These are phyloP conservation scores for Chionodraco myersi DNA, from an alignment of 2,113 vertebrate genomes.

Conservation along the genomic window DNA sequence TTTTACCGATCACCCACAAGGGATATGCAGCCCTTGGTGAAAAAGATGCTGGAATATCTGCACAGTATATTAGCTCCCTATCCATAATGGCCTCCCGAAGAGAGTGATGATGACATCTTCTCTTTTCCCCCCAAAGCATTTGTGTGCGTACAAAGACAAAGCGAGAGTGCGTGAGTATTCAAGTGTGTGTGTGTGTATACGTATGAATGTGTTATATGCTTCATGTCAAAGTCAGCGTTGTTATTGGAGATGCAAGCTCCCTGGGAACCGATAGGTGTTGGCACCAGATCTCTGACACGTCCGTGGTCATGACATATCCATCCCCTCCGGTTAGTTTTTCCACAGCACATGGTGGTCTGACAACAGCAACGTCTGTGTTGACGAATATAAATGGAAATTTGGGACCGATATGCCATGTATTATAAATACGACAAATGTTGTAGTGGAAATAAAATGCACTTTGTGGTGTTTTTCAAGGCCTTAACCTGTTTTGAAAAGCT, in stretches of 20 bases:
- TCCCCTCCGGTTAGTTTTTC: constrained; percentile 61
- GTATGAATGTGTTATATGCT: constrained; percentile 57
- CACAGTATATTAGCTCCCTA: constrained; percentile 70
- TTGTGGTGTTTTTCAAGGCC: constrained; percentile 1
- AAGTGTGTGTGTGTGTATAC: constrained; percentile 26
- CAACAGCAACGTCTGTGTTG: constrained; percentile 36
- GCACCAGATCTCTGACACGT: constrained; percentile 75
- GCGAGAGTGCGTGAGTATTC: constrained; percentile 23
- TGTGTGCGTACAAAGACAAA: constrained; percentile 46
- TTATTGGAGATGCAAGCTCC: constrained; percentile 57
- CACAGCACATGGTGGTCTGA: constrained; percentile 51
- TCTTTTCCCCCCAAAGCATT: constrained; percentile 68
- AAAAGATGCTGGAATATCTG: constrained; percentile 71
- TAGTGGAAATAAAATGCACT: constrained; percentile 1
- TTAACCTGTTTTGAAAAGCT: background rate
- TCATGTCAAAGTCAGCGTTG: constrained; percentile 65
- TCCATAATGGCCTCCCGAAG: constrained; percentile 80
- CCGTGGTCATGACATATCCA: constrained; percentile 60
- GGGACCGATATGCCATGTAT: constrained; percentile 1
- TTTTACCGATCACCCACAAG: constrained; percentile 82
- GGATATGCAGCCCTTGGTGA: constrained; percentile 75
- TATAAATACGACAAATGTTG: constrained; percentile 24
- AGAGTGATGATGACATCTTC: constrained; percentile 81
- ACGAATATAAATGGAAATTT: constrained; percentile 30
- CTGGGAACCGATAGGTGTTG: constrained; percentile 76